Conservation (phyloP, 1,140 invertebrate genomes). For the Theocolax elegans region DNA sequence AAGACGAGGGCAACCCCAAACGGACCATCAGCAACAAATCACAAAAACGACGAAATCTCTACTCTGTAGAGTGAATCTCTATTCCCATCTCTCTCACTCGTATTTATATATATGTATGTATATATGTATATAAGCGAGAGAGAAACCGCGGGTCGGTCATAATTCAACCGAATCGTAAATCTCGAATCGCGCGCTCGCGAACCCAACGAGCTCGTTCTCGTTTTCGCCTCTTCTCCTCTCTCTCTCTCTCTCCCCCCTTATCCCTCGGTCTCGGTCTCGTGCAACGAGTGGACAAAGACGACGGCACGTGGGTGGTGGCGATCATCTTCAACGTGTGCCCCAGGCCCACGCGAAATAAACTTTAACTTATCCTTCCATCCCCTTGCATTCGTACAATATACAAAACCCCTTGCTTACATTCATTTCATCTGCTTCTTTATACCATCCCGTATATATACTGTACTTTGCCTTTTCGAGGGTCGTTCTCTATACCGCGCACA, state of each 20-base stretch:
- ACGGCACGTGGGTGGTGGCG: constrained; percentile 55
- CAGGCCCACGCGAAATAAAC: constrained; percentile 54
- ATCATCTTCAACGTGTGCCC: constrained; percentile 53
- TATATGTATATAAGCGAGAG: constrained; percentile 14
- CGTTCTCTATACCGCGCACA: too few species aligned
- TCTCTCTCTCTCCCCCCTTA: neutral
- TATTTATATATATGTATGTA: neutral
- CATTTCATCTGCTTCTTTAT: too few species aligned
- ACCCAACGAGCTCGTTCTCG: constrained; percentile 35
- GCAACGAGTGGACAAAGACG: too few species aligned
- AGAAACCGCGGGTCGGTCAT: constrained; percentile 51
- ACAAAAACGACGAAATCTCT: constrained; percentile 21
- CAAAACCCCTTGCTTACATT: too few species aligned
- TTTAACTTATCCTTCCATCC: too few species aligned
- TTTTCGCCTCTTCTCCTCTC: neutral
- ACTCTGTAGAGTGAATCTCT: neutral
- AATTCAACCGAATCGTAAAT: constrained; percentile 64
- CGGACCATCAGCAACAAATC: constrained; percentile 8
- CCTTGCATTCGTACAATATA: too few species aligned
- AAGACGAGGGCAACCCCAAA: neutral
- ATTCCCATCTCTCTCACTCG: neutral
- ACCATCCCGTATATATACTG: too few species aligned
- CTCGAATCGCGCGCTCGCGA: constrained; percentile 52
- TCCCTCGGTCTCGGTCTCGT: neutral
- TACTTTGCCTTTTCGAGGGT: too few species aligned